These are phyloP conservation scores for Parasteatoda tepidariorum DNA, from an alignment of 1,140 invertebrate species.

Conservation along the genomic window DNA sequence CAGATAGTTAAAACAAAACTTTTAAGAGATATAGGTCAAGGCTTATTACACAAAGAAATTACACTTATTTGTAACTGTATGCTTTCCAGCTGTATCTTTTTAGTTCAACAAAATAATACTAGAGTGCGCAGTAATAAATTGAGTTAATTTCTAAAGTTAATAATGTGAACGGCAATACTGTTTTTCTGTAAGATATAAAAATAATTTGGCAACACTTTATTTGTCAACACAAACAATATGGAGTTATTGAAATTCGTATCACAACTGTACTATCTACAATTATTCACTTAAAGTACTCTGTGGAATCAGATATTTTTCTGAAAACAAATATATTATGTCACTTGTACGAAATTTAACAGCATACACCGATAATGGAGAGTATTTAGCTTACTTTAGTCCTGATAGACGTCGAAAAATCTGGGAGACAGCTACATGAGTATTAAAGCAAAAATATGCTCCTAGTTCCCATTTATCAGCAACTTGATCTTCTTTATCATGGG, in stretches of 20 bases:
- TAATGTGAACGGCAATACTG: no score
- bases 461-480: constrained; percentile 82
- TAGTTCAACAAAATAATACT: not conserved
- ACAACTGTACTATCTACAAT: no score
- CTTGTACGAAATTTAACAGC: constrained; percentile 14
- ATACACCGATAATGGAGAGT: constrained; percentile 74
- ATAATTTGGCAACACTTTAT: not conserved
- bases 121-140: not conserved
- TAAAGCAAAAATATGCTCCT: constrained; percentile 86
- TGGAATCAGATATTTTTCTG: no score
- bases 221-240: not conserved
- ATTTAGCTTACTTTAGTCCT: constrained; percentile 79
- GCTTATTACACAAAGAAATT: not conserved
- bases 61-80: not conserved
- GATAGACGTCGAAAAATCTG: constrained; percentile 86
- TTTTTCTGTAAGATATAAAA: no score
- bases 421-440: constrained; percentile 79
- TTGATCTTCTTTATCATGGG: constrained; percentile 82
- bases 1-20: not conserved
- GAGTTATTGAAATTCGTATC: not conserved
- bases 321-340: no score
- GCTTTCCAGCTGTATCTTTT: not conserved
- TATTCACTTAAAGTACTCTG: no score
- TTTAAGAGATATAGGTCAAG: not conserved
- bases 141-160: no score